Conservation (phyloP, 2,797 vertebrate genomes). For the Microctenopoma lineatum region DNA sequence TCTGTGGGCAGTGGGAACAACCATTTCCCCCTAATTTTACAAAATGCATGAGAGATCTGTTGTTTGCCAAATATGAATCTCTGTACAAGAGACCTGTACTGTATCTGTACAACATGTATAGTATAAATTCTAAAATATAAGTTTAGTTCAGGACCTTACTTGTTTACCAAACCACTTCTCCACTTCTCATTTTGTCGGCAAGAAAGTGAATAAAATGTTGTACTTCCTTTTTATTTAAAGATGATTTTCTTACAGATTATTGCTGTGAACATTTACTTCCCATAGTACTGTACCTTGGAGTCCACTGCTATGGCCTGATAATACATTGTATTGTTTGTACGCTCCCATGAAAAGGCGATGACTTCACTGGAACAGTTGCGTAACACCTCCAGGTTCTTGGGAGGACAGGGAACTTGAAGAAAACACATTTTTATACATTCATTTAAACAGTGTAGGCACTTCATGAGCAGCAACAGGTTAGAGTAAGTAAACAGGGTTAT, state of each 20-base stretch:
- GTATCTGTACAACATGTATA: neutral
- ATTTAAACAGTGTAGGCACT: neutral
- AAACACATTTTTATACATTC: conserved; percentile 16
- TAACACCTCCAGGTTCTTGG: conserved; percentile 67
- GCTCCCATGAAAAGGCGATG: conserved; percentile 80
- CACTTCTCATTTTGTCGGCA: neutral
- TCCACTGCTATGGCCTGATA: conserved; percentile 75
- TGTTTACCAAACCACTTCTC: neutral
- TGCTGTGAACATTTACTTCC: neutral
- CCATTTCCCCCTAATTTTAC: too few relatives aligned
- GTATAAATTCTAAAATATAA: neutral
- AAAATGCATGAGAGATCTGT: too few relatives aligned
- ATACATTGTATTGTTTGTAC: conserved; percentile 55
- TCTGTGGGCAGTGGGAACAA: too few relatives aligned
- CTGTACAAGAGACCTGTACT: too few relatives aligned
- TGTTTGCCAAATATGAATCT: too few relatives aligned
- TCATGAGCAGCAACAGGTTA: neutral
- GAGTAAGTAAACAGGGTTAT: conserved; percentile 31
- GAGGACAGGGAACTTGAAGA: conserved; percentile 79
- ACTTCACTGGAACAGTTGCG: conserved; percentile 81
- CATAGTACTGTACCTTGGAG: conserved; percentile 60
- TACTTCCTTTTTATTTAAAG: neutral
- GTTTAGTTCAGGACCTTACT: too few relatives aligned
- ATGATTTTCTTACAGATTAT: neutral
- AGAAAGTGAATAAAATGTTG: neutral